phyloP scores from a whole-genome alignment of 2,888 invertebrate genomes.

The Epistrophe eligans region DNA sequence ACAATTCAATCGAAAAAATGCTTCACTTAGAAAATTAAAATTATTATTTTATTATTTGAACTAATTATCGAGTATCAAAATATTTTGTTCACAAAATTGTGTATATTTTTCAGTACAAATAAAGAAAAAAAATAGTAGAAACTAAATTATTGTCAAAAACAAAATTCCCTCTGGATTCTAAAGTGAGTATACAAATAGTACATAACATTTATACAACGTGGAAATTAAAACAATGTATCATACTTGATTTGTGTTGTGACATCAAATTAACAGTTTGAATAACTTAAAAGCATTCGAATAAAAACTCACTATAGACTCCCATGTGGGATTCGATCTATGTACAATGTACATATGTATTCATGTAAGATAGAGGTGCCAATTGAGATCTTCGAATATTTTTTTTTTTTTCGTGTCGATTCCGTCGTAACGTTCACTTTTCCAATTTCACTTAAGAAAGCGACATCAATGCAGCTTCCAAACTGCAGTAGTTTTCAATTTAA shows the following conservation, averaged over 20 bases:
- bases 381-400: not conserved
- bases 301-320: not conserved
- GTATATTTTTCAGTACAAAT: not conserved
- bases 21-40: not conserved
- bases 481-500: constrained; percentile 24
- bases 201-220: constrained; percentile 3
- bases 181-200: constrained; percentile 43
- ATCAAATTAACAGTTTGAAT: constrained; percentile 4
- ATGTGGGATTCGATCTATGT: constrained; percentile 10
- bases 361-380: constrained; percentile 12
- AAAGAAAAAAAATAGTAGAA: constrained; percentile 5
- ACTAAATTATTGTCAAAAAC: constrained; percentile 1
- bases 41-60: constrained; percentile 4
- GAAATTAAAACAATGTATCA: constrained; percentile 34
- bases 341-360: too few relatives aligned
- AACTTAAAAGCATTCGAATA: constrained; percentile 6
- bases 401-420: not conserved
- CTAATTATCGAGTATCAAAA: not conserved
- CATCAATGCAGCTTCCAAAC: constrained; percentile 11
- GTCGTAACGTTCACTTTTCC: not conserved
- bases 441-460: not conserved
- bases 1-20: constrained; percentile 45
- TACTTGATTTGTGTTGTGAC: constrained; percentile 39
- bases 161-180: constrained; percentile 48
- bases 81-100: constrained; percentile 34